Base-by-base conservation (phyloP, 2,888 invertebrate species). In the Papilio demoleus region DNA sequence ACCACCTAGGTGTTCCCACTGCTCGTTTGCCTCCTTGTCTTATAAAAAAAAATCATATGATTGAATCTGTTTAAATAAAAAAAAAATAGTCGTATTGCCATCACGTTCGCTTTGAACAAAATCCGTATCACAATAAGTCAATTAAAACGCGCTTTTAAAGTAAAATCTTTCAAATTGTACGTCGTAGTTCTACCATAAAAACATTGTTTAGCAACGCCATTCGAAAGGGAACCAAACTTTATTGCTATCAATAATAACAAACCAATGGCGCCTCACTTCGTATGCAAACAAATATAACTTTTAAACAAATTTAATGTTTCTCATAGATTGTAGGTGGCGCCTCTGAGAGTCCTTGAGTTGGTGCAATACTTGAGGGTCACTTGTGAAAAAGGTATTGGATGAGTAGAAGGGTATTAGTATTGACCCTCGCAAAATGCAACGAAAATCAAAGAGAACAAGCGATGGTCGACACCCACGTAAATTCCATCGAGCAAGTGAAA, bases 391-490 rank as follows among this genome's bases (percentile, higher is more conserved):
- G 73, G 69, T 71, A 34, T 67, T 70, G 61, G 59, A 66, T 69
- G 27, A 47, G 47, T 62, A 65, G 63, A 73, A 64, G 62, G 65
- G 45, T 61, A 70, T 68, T 64, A 66, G 50, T 70, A 67, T 71
- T 72, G 63, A 70, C 42, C 65, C 36, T 67, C 85, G 87, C 85
- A 86, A 86, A 86, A 89, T 89, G 86, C 88, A 82, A 83, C 84
- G 84, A 86, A 88, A 87, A 76, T 85, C 85, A 85, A 86, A 86
- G 86, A 86, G 86, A 88, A 85, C 85, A 86, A 81, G 81, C 81
- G 71, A 74, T 80, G 76, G 73, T 77, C 65, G 71, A 81, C 87
- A 76, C 90, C 89, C 74, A 90, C 89, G 83, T 79, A 78, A 82
- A 87, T 87, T 83, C 86, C 82, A 73, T 24, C 62, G 67, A 47